Percentiles rank a stretch among this genome's conserved stretches.
These are phyloP conservation scores for Dendrolimus kikuchii DNA, from an alignment of 1,140 invertebrate species.

Conservation along the genomic window DNA sequence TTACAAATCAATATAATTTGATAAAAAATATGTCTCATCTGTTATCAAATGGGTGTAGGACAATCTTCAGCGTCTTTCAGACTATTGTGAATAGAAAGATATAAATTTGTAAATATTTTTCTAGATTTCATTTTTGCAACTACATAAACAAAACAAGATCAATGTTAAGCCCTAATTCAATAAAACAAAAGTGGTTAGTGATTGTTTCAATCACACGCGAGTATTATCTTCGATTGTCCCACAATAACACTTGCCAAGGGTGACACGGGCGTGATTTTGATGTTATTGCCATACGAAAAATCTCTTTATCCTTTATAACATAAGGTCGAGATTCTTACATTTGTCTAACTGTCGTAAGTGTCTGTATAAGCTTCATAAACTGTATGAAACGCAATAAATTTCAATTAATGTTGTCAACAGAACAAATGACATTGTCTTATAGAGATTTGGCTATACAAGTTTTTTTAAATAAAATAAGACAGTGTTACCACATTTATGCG, in stretches of 20 bases:
- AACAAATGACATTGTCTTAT: constrained; percentile 44
- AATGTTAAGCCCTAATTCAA: constrained; percentile 35
- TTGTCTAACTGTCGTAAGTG: constrained; percentile 12
- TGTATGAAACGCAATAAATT: constrained; percentile 60
- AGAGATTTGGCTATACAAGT: constrained; percentile 47
- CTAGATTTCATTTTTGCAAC: no score
- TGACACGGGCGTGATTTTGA: constrained; percentile 29
- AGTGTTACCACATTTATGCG: no score
- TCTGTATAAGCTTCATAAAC: constrained; percentile 28
- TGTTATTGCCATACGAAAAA: constrained; percentile 14
- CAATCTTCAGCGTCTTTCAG: no score
- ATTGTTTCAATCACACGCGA: constrained; percentile 59
- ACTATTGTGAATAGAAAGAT: no score
- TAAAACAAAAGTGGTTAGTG: constrained; percentile 49
- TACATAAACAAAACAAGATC: no score
- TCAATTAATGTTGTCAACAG: constrained; percentile 60
- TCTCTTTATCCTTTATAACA: constrained; percentile 9
- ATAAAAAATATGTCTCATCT: no score
- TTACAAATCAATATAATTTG: no score
- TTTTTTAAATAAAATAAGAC: no score
- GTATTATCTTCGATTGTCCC: constrained; percentile 64
- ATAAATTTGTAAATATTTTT: no score
- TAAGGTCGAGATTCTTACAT: constrained; percentile 28
- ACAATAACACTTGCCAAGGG: constrained; percentile 25
- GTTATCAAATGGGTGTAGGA: no score